Conservation (phyloP, 1,140 invertebrate genomes). For the Ceratina australensis region DNA sequence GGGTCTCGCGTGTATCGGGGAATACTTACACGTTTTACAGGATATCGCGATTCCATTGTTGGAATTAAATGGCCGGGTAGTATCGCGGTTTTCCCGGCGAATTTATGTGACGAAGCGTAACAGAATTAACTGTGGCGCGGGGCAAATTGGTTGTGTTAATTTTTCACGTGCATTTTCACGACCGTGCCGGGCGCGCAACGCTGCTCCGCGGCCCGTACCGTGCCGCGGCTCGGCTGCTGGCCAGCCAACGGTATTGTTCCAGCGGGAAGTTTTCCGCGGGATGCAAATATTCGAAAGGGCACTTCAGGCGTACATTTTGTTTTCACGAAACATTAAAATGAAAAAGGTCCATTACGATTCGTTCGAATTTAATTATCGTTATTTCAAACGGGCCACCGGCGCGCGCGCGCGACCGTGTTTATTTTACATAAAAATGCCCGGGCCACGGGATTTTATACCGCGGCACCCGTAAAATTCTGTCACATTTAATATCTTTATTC, state of each 20-base stretch:
- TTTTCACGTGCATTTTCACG: slow-evolving; percentile 64
- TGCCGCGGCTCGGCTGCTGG: too few species aligned
- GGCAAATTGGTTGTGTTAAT: slow-evolving; percentile 64
- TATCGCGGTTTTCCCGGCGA: slow-evolving; percentile 51
- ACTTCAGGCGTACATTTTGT: slow-evolving; percentile 57
- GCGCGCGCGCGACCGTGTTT: slow-evolving; percentile 43
- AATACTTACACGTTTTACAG: slow-evolving; percentile 46
- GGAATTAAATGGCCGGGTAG: slow-evolving; percentile 56
- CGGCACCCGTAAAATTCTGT: slow-evolving; percentile 32
- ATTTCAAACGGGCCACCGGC: slow-evolving; percentile 52
- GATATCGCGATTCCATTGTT: slow-evolving; percentile 53
- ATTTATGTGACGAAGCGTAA: slow-evolving; percentile 62
- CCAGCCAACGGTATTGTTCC: slow-evolving; percentile 49
- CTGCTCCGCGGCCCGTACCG: too few species aligned
- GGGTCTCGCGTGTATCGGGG: slow-evolving; percentile 9
- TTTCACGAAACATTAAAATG: slow-evolving; percentile 61
- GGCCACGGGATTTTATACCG: slow-evolving; percentile 47
- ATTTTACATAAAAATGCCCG: slow-evolving; percentile 52
- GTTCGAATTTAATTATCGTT: slow-evolving; percentile 60
- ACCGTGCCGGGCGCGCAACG: slow-evolving; percentile 14
- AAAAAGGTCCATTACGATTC: slow-evolving; percentile 63
- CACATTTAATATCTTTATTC: slow-evolving; percentile 52
- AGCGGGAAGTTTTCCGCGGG: slow-evolving; percentile 59
- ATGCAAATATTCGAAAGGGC: slow-evolving; percentile 66
- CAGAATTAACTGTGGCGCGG: slow-evolving; percentile 59